Conservation (phyloP, 2,113 vertebrate genomes). For the Tichodroma muraria region DNA sequence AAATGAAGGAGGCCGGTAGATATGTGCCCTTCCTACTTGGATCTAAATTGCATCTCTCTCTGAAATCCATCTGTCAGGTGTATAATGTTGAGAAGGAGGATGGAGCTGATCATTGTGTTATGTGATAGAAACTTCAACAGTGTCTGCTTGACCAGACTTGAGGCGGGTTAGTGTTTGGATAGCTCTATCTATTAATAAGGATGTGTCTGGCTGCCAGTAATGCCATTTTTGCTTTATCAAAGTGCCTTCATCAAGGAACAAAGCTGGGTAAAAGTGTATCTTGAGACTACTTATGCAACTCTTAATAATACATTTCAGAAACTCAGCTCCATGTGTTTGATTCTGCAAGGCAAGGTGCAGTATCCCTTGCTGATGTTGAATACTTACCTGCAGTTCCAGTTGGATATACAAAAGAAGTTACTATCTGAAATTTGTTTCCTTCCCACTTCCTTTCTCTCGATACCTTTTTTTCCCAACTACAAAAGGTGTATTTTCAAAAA, state of each 20-base stretch:
- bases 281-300: not conserved
- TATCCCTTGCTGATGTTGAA: not conserved
- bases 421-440: not conserved
- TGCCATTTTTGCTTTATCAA: not conserved
- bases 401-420: not conserved
- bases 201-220: not conserved
- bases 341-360: not conserved
- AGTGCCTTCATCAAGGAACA: not conserved
- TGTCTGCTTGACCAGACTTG: not conserved
- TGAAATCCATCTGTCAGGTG: not conserved
- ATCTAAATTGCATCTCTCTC: not conserved
- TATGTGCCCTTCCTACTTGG: not conserved
- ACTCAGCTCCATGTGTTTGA: not conserved
- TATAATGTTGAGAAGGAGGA: not conserved
- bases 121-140: not conserved
- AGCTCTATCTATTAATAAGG: not conserved
- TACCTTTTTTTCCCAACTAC: not conserved
- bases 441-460: not conserved
- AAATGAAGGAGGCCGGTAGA: not conserved
- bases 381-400: not conserved
- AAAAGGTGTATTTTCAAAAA: not conserved
- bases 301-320: not conserved
- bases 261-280: not conserved
- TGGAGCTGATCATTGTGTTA: not conserved
- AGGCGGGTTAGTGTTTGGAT: not conserved